Evolutionary conservation across 2,888 invertebrate species (phyloP).

Genomic region (Ennomos quercinarius): DNA sequence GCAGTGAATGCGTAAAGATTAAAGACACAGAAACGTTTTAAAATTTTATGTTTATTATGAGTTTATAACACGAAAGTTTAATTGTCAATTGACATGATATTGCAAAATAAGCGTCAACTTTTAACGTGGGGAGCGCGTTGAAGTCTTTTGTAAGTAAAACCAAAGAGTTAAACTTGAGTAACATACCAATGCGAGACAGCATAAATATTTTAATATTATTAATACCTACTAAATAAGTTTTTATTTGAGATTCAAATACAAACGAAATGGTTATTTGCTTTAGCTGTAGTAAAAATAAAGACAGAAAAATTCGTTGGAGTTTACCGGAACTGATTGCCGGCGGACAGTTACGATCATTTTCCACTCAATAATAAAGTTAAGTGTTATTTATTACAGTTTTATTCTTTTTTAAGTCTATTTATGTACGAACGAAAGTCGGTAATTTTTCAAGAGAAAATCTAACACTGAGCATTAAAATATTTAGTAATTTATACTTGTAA

Average conservation of each 20-base stretch:
- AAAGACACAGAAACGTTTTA: neutral
- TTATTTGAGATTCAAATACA: too few species aligned
- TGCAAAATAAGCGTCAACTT: slow-evolving; percentile 1
- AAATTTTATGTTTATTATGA: slow-evolving; percentile 2
- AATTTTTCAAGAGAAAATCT: neutral
- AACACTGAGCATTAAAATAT: too few species aligned
- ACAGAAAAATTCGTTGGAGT: slow-evolving; percentile 13
- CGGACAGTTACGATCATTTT: slow-evolving; percentile 20
- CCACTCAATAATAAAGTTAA: slow-evolving; percentile 29
- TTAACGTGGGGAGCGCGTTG: slow-evolving; percentile 26
- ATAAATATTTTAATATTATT: too few species aligned
- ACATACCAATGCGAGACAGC: too few species aligned
- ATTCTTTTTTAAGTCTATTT: slow-evolving; percentile 8
- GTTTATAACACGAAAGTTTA: slow-evolving; percentile 21
- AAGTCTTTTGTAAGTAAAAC: slow-evolving; percentile 23
- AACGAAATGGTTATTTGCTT: too few species aligned
- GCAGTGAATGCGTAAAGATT: neutral
- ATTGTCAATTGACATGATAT: slow-evolving; percentile 2
- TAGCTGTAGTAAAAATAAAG: slow-evolving; percentile 13
- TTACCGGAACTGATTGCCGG: slow-evolving; percentile 54
- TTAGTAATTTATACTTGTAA: too few species aligned
- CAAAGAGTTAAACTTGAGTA: too few species aligned
- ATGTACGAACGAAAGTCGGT: slow-evolving; percentile 14
- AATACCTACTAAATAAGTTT: too few species aligned
- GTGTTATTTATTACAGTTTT: slow-evolving; percentile 11